A percentile compares a stretch with the other conserved stretches of the same genome.
Evolutionary conservation across 1,140 invertebrate species (phyloP).

Genomic region (Aricia agestis): DNA sequence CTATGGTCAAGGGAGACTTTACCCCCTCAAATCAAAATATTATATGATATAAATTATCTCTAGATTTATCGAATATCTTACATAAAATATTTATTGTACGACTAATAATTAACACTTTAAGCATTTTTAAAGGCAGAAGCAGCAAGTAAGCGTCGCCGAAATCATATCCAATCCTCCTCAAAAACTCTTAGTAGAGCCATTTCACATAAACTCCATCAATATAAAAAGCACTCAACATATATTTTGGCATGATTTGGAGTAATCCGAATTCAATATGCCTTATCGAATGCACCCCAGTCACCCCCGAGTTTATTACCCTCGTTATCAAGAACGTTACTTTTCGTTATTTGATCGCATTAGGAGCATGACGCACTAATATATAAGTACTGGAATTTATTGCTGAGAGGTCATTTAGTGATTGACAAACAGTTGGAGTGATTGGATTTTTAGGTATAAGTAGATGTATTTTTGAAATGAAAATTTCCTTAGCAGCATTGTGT

Average conservation of each 20-base stretch:
- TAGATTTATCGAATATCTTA: too few relatives aligned
- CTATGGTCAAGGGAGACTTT: too few relatives aligned
- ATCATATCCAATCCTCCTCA: too few relatives aligned
- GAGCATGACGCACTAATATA: slow-evolving; percentile 54
- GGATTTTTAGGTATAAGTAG: neutral
- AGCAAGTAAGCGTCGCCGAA: too few relatives aligned
- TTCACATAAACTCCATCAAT: neutral
- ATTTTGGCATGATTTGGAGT: neutral
- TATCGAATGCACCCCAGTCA: slow-evolving; percentile 42
- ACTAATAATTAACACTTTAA: too few relatives aligned
- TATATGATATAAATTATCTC: too few relatives aligned
- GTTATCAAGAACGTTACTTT: slow-evolving; percentile 69
- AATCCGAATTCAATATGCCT: slow-evolving; percentile 33
- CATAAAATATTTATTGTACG: too few relatives aligned
- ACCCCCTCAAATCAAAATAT: too few relatives aligned
- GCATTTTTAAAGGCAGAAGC: too few relatives aligned
- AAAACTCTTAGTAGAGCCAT: too few relatives aligned
- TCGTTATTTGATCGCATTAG: slow-evolving; percentile 72
- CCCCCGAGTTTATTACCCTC: slow-evolving; percentile 58
- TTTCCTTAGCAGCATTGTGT: too few relatives aligned
- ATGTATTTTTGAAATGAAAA: too few relatives aligned
- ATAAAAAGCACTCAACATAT: neutral
- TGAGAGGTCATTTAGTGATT: slow-evolving; percentile 22
- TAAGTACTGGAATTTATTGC: slow-evolving; percentile 42
- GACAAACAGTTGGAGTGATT: slow-evolving; percentile 14